These are phyloP conservation scores for Nomada fabriciana DNA, from an alignment of 2,888 invertebrate species.

Conservation along the genomic window DNA sequence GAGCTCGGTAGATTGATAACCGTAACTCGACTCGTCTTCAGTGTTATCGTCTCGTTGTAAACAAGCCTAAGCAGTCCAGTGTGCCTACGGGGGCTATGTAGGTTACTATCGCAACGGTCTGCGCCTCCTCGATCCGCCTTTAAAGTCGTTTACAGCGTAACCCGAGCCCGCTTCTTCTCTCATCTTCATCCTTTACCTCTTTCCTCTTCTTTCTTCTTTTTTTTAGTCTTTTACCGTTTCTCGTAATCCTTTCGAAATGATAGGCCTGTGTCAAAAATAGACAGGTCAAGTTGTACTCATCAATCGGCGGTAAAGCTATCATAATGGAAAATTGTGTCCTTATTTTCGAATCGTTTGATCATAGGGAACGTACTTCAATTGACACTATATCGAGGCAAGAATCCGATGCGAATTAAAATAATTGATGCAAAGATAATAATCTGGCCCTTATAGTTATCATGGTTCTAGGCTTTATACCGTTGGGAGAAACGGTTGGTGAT, in stretches of 20 bases:
- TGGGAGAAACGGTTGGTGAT: background rate
- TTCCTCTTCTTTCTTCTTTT: constrained; percentile 14
- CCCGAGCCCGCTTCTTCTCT: constrained; percentile 74
- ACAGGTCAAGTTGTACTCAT: too few species aligned
- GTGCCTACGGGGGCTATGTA: constrained; percentile 72
- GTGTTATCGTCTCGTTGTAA: constrained; percentile 66
- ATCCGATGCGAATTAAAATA: background rate
- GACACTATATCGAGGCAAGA: background rate
- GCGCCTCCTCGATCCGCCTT: constrained; percentile 71
- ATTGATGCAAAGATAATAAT: too few species aligned
- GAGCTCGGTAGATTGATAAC: constrained; percentile 72
- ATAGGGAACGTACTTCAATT: background rate
- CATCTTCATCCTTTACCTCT: constrained; percentile 25
- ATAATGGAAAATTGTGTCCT: background rate
- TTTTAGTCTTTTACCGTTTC: constrained; percentile 45
- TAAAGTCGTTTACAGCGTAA: constrained; percentile 77
- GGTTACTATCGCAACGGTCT: constrained; percentile 79
- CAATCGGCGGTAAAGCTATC: background rate
- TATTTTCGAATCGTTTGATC: background rate
- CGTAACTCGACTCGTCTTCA: constrained; percentile 64
- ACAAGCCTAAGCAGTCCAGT: constrained; percentile 70
- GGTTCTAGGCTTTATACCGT: background rate
- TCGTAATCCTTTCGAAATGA: constrained; percentile 43
- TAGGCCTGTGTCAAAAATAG: constrained; percentile 11
- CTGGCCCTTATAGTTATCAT: background rate